phyloP scores from a whole-genome alignment of 2,113 vertebrate species.

The Oreochromis spilurus region DNA sequence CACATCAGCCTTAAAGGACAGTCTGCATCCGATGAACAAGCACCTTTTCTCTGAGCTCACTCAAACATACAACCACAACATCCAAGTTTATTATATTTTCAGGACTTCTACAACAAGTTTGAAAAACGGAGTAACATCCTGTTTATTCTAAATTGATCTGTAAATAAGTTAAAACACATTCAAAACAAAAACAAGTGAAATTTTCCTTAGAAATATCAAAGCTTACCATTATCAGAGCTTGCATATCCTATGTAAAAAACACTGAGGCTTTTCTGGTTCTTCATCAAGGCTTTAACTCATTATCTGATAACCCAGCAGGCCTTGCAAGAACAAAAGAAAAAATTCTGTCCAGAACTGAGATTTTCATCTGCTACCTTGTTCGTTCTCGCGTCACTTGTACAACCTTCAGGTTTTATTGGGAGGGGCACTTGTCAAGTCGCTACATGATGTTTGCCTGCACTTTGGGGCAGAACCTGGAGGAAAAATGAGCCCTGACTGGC shows the following conservation, averaged over 20 bases:
- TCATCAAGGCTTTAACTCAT: conserved; percentile 20
- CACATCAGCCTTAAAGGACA: neutral
- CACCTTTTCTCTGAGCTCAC: neutral
- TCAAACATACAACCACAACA: neutral
- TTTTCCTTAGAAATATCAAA: neutral
- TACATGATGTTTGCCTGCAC: neutral
- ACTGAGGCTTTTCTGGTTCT: conserved; percentile 6
- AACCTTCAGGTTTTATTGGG: neutral
- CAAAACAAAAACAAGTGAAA: neutral
- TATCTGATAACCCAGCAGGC: neutral
- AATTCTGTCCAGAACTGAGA: neutral
- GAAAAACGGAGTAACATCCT: neutral
- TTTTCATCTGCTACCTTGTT: neutral
- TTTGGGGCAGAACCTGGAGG: neutral
- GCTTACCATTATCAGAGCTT: conserved; percentile 35
- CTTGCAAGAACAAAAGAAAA: neutral
- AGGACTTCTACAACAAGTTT: neutral
- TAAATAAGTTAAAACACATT: neutral
- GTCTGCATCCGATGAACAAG: neutral
- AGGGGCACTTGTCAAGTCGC: neutral
- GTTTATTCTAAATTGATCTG: neutral
- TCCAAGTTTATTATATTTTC: neutral
- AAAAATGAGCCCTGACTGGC: neutral
- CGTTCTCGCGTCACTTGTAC: neutral
- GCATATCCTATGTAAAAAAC: conserved; percentile 16